Evolutionary conservation across 2,113 vertebrate genomes (phyloP).

Genomic region (Hylia prasina): DNA sequence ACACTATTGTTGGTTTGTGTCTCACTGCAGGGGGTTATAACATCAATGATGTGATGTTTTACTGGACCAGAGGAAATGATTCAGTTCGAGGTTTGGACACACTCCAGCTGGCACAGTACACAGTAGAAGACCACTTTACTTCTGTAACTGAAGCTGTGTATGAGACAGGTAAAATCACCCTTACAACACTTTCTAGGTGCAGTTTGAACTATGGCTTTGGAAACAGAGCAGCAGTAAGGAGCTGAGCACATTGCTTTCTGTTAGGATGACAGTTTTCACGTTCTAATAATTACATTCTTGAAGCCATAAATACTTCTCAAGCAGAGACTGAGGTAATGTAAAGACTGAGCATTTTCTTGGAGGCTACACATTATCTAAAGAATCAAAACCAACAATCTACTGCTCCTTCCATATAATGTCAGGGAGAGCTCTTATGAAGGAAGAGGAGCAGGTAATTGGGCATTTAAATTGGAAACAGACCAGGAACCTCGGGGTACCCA

Average conservation of each 20-base stretch:
- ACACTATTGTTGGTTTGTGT: neutral
- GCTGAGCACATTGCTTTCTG: neutral
- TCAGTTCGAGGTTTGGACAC: conserved; percentile 86
- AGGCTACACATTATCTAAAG: neutral
- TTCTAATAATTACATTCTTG: neutral
- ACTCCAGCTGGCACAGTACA: conserved; percentile 85
- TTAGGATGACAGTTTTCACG: neutral
- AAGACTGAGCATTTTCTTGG: neutral
- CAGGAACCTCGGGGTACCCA: neutral
- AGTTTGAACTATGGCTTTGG: neutral
- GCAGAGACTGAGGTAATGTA: neutral
- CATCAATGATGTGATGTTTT: conserved; percentile 87
- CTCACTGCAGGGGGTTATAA: conserved; percentile 85
- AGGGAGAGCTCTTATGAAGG: neutral
- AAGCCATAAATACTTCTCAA: neutral
- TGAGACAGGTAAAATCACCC: conserved; percentile 79
- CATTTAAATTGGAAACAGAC: neutral
- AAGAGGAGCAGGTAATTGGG: neutral
- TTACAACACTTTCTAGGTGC: neutral
- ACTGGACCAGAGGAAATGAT: conserved; percentile 90
- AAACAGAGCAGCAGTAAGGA: neutral
- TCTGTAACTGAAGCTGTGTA: conserved; percentile 87
- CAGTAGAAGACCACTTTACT: conserved; percentile 88
- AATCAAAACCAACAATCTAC: neutral
- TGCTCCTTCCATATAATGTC: neutral